Conservation (phyloP, 2,888 invertebrate species). For the Yponomeuta evonymella region DNA sequence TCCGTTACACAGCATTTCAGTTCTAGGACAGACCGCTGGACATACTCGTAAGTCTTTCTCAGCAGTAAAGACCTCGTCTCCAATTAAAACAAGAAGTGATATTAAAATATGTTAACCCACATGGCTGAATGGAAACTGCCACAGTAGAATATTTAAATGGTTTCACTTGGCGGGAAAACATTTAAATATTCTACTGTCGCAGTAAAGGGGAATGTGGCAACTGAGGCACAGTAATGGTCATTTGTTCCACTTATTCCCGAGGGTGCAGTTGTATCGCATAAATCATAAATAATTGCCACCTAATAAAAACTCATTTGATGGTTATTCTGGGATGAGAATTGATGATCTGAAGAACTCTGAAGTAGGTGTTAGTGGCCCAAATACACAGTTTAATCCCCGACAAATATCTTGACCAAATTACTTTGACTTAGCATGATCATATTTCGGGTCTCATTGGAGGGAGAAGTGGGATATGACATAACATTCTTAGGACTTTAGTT, state of each 20-base stretch:
- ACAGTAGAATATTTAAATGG: too few species aligned
- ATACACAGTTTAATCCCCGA: background rate
- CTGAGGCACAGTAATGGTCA: background rate
- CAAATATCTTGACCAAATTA: too few species aligned
- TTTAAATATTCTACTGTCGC: background rate
- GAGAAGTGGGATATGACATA: too few species aligned
- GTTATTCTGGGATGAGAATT: background rate
- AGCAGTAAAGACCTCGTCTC: background rate
- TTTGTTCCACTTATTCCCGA: slow-evolving; percentile 12
- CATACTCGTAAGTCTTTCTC: background rate
- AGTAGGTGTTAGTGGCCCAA: background rate
- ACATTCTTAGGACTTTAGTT: too few species aligned
- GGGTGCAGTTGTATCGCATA: slow-evolving; percentile 1
- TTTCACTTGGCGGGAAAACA: background rate
- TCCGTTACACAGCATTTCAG: background rate
- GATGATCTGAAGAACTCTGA: background rate
- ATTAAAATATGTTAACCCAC: background rate
- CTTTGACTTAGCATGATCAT: too few species aligned
- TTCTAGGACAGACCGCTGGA: background rate
- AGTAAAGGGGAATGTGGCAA: slow-evolving; percentile 6
- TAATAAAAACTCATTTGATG: background rate
- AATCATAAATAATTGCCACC: slow-evolving; percentile 12
- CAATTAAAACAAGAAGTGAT: background rate
- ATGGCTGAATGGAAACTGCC: background rate
- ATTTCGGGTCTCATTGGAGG: too few species aligned